Evolutionary conservation across 2,888 invertebrate genomes (phyloP).

Genomic region (Cosmopolites sordidus): DNA sequence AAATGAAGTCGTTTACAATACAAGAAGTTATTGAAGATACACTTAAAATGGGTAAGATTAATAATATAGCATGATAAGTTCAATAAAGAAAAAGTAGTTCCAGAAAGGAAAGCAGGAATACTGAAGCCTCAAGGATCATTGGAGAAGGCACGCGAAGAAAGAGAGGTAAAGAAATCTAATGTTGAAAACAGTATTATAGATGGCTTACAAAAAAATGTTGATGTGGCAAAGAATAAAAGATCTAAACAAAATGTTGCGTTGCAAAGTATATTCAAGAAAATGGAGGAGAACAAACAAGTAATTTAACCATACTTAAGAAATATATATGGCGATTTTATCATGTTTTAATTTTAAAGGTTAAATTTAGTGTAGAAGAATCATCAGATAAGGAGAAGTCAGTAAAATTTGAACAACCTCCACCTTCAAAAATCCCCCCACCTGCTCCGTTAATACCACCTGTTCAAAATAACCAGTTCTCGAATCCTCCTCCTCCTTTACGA

Average conservation of each 20-base stretch:
- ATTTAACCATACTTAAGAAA: too few relatives aligned
- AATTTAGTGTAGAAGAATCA: slow-evolving; percentile 43
- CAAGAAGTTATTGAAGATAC: slow-evolving; percentile 31
- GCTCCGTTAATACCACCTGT: slow-evolving; percentile 1
- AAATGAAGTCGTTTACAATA: slow-evolving; percentile 54
- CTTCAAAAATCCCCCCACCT: slow-evolving; percentile 3
- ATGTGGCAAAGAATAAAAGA: slow-evolving; percentile 44
- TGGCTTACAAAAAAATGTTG: slow-evolving; percentile 22
- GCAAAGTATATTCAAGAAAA: slow-evolving; percentile 69
- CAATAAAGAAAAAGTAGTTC: slow-evolving; percentile 14
- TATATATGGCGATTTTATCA: too few relatives aligned
- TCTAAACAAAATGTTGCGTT: slow-evolving; percentile 75
- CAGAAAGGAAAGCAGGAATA: slow-evolving; percentile 54
- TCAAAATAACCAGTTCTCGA: slow-evolving; percentile 28
- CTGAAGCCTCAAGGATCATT: slow-evolving; percentile 69
- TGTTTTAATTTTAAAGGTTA: slow-evolving; percentile 37
- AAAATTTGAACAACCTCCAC: slow-evolving; percentile 32
- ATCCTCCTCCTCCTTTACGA: slow-evolving; percentile 28
- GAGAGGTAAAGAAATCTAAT: slow-evolving; percentile 47
- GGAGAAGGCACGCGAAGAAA: slow-evolving; percentile 62
- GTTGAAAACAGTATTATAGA: slow-evolving; percentile 12
- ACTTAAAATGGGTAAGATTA: slow-evolving; percentile 7
- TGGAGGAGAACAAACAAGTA: slow-evolving; percentile 68
- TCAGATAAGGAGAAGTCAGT: slow-evolving; percentile 38
- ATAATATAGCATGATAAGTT: not conserved